These are phyloP conservation scores for Zosterops lateralis DNA, from an alignment of 2,113 vertebrate species.

Conservation along the genomic window DNA sequence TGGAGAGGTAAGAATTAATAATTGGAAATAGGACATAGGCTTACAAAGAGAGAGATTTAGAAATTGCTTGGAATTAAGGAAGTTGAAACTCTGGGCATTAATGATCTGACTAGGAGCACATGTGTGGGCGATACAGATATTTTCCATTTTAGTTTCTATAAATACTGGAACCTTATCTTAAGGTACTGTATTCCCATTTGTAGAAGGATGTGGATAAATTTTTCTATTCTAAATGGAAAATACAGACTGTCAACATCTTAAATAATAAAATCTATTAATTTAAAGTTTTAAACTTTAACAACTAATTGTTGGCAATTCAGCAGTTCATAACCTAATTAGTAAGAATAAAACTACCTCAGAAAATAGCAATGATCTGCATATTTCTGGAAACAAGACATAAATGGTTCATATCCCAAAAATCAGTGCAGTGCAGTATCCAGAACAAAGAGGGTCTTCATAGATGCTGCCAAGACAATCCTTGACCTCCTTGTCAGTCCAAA, in stretches of 20 bases:
- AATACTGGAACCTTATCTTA: conserved; percentile 2
- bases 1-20: background rate
- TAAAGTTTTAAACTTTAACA: background rate
- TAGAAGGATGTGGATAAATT: background rate
- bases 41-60: background rate
- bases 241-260: background rate
- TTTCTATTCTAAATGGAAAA: background rate
- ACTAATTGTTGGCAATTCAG: background rate
- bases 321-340: background rate
- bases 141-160: background rate
- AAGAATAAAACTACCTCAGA: background rate
- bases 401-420: background rate
- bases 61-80: conserved; percentile 17
- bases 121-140: background rate
- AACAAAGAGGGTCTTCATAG: background rate
- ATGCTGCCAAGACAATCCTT: background rate
- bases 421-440: background rate
- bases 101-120: background rate
- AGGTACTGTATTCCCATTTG: background rate
- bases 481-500: background rate
- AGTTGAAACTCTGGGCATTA: background rate
- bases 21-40: background rate
- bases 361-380: background rate
- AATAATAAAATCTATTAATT: background rate
- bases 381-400: background rate